Evolutionary conservation across 2,888 invertebrate genomes (phyloP), one percentile per base, ranked within the genome.

Genomic region (Dastarcus helophoroides): DNA sequence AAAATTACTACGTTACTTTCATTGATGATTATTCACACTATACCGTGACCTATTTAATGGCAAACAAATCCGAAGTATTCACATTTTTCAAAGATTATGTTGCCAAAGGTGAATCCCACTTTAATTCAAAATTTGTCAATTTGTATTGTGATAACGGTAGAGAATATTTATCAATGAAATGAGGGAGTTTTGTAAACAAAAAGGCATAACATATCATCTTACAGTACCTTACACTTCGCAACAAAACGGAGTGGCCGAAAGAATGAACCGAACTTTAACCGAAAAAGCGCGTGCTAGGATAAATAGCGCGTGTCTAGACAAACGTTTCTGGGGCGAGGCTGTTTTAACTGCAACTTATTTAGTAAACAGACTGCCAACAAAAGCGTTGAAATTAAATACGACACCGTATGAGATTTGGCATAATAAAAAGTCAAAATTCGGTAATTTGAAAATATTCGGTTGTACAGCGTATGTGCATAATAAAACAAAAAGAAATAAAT

Each of bases 181-280:
- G 43, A 47, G 45, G 32, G 38, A 36, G 4, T 51, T 27, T 38
- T 54, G 47, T 42, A 37, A 42, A 27, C 19, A 46, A 37, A 52
- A 46, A 41, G 48, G 48, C 7, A 47, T 52, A 21, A 44, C 29
- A 10, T 50, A 46, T 41, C 48, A 56, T 46, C 47, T 53, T 23
- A 56, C 56, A 32, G 50, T 58, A 32, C 53, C 57, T 29, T 36
- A 46, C 29, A 55, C 55, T 10, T 57, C 54, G 29, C 51, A 56
- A 41, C 42, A 43, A 35, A 57, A 56, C 47, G 53, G 52, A 31
- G 47, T 54, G 8, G 37, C 54, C 6, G 56, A 58, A 36, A 38
- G 56, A 3, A 56, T 58, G 54, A 43, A 43, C 9, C 35, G 56
- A 38, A 53, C 50, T 6, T 41, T 58, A 24, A 48, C 50, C 4